Percentiles rank a stretch among this genome's conserved stretches.
Evolutionary conservation across 2,797 vertebrate species (phyloP).

Genomic region (Micromesistius poutassou): DNA sequence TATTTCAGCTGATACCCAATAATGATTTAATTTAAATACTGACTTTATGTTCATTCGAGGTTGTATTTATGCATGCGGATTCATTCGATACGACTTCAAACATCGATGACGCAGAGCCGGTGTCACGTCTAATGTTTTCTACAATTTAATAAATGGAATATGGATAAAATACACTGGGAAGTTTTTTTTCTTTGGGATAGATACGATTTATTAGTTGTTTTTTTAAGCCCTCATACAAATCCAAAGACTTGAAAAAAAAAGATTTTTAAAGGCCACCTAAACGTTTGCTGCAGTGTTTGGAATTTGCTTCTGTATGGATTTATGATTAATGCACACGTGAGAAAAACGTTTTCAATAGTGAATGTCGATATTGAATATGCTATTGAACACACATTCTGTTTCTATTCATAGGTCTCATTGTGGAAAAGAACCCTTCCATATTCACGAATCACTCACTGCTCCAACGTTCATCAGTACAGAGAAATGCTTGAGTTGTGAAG

Average conservation of each 20-base stretch:
- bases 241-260: background rate
- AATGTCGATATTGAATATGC: constrained; percentile 33
- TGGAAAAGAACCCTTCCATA: constrained; percentile 83
- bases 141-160: constrained; percentile 49
- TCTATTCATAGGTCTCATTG: constrained; percentile 85
- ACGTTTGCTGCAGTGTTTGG: constrained; percentile 24
- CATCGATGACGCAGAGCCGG: constrained; percentile 11
- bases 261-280: background rate
- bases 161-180: background rate
- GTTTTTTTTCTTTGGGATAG: background rate
- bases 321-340: constrained; percentile 22
- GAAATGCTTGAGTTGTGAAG: constrained; percentile 77
- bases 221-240: constrained; percentile 12
- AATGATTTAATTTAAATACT: background rate
- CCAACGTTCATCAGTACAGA: constrained; percentile 75
- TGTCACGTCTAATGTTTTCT: background rate
- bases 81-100: constrained; percentile 37
- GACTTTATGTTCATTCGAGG: background rate
- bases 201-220: background rate
- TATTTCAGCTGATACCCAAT: background rate
- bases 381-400: constrained; percentile 61
- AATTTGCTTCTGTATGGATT: constrained; percentile 35
- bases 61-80: background rate
- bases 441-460: constrained; percentile 78
- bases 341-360: constrained; percentile 7